Evolutionary conservation across 2,113 vertebrate genomes (phyloP).

Genomic region (Okapia johnstoni): DNA sequence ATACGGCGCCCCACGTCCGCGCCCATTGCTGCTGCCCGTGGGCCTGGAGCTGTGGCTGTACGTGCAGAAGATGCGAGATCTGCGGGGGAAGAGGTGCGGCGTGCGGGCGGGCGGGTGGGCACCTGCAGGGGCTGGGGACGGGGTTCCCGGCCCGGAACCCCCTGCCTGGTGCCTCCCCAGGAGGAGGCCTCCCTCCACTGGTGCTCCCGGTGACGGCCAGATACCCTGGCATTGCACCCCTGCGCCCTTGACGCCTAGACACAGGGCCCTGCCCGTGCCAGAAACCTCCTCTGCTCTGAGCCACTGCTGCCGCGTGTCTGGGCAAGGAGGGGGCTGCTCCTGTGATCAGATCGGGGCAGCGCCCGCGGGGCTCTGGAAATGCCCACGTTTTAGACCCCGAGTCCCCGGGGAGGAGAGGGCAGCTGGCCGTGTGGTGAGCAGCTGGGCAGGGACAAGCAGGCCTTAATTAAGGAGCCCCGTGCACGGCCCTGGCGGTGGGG

Average conservation of each 20-base stretch:
- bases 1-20: slow-evolving; percentile 79
- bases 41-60: slow-evolving; percentile 82
- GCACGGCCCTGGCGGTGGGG: background rate
- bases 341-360: background rate
- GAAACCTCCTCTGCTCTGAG: background rate
- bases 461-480: slow-evolving; percentile 10
- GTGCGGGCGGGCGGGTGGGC: accelerated
- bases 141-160: background rate
- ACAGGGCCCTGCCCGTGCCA: background rate
- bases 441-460: slow-evolving; percentile 51
- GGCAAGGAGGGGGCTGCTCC: no score
- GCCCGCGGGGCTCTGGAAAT: accelerated
- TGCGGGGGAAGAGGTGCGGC: slow-evolving; percentile 83
- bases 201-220: accelerated
- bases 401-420: background rate
- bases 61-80: slow-evolving; percentile 78
- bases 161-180: background rate
- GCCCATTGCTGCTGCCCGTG: slow-evolving; percentile 80
- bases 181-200: background rate
- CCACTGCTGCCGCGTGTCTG: accelerated
- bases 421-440: background rate
- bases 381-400: background rate
- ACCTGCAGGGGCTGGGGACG: background rate
- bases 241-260: background rate
- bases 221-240: accelerated